These are phyloP conservation scores for Cyrtodaria siliqua DNA, from an alignment of 2,888 invertebrate genomes.

Conservation along the genomic window DNA sequence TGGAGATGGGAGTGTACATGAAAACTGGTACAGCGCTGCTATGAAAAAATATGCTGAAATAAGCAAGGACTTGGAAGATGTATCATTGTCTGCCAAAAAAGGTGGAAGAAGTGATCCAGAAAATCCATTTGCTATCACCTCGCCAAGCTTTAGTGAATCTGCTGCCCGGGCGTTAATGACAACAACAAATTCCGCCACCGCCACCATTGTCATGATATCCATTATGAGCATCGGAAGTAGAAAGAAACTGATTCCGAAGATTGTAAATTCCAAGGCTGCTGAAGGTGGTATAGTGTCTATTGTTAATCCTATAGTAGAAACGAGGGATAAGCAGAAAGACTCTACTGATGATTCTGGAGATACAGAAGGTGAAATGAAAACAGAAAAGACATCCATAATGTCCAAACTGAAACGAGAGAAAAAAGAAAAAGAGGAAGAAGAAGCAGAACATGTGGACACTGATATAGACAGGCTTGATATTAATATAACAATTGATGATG, in stretches of 20 bases:
- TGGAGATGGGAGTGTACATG: constrained; percentile 15
- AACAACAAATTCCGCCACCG: constrained; percentile 74
- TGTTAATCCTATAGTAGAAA: constrained; percentile 41
- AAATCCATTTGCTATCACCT: constrained; percentile 72
- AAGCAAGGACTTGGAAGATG: not conserved
- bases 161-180: constrained; percentile 77
- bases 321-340: not conserved
- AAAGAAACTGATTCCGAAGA: constrained; percentile 47
- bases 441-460: constrained; percentile 28
- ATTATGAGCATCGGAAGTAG: constrained; percentile 73
- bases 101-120: constrained; percentile 59
- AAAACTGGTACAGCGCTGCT: constrained; percentile 36
- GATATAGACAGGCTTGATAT: constrained; percentile 78
- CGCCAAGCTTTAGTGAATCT: constrained; percentile 76
- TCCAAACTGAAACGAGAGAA: constrained; percentile 50
- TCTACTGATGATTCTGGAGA: not conserved
- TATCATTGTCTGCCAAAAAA: constrained; percentile 15
- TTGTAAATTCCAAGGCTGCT: constrained; percentile 55
- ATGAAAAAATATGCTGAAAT: constrained; percentile 32
- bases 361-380: constrained; percentile 27
- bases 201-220: constrained; percentile 75
- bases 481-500: constrained; percentile 82
- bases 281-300: constrained; percentile 63
- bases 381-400: constrained; percentile 46
- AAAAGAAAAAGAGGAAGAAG: constrained; percentile 13